A percentile compares a stretch with the other conserved stretches of the same genome.
Conservation (phyloP, 2,888 invertebrate species). For the Leptura quadrifasciata region DNA sequence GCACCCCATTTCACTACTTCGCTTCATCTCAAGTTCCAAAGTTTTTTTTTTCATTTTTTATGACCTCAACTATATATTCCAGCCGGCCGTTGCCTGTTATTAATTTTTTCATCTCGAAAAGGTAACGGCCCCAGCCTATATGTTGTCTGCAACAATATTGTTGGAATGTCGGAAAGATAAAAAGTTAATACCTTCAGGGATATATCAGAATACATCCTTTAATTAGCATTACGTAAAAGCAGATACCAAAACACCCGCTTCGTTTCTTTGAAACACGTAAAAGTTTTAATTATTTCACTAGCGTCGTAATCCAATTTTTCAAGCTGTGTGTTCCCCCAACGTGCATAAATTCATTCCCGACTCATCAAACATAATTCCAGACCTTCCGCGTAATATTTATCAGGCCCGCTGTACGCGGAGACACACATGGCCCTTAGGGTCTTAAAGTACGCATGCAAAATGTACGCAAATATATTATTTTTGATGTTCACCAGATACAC, state of each 20-base stretch:
- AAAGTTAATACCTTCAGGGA: no score
- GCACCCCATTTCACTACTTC: no score
- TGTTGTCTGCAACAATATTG: no score
- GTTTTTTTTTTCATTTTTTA: no score
- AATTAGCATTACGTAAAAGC: conserved; percentile 6
- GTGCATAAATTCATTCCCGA: conserved; percentile 17
- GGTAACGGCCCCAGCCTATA: no score
- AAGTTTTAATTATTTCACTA: conserved; percentile 21
- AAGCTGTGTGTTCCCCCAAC: not conserved
- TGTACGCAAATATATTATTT: conserved; percentile 71
- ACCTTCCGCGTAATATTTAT: not conserved
- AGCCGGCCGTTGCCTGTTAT: no score
- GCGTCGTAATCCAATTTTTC: conserved; percentile 9
- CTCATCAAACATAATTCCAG: conserved; percentile 7
- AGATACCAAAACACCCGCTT: conserved; percentile 3
- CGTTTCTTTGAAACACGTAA: conserved; percentile 8
- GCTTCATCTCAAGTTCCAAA: no score
- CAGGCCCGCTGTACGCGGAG: conserved; percentile 18
- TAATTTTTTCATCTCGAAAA: no score
- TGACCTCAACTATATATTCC: no score
- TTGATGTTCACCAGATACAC: conserved; percentile 72
- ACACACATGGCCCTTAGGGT: conserved; percentile 70
- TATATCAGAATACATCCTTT: not conserved
- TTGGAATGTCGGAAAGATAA: no score
- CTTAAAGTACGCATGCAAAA: conserved; percentile 67